phyloP scores from a whole-genome alignment of 2,113 vertebrate genomes.

The Apistogramma diplotaenia region DNA sequence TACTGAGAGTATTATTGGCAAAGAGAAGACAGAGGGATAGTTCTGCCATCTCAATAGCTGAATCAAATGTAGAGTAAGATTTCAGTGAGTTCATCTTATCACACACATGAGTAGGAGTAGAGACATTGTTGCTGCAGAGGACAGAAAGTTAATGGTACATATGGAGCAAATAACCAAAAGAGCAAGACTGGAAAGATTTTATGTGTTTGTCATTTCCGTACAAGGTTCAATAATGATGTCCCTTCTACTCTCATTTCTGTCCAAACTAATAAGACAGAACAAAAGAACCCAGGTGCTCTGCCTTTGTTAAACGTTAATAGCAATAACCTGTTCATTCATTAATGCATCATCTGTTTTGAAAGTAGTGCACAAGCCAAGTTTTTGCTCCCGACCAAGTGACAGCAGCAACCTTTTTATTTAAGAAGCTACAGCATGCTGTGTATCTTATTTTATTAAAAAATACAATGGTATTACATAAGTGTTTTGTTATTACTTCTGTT shows the following conservation, averaged over 20 bases:
- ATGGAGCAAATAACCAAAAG: background rate
- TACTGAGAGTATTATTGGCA: background rate
- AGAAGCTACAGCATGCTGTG: background rate
- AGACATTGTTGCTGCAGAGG: background rate
- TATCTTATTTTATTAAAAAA: background rate
- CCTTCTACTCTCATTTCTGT: background rate
- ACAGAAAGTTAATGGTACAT: background rate
- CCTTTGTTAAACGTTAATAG: background rate
- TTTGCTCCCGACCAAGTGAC: background rate
- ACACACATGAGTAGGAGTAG: background rate
- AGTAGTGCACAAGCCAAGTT: background rate
- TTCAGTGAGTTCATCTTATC: background rate
- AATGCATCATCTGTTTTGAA: background rate
- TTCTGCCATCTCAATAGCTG: background rate
- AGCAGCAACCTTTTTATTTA: background rate
- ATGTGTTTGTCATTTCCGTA: background rate
- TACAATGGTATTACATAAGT: rapidly evolving
- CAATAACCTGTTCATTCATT: background rate
- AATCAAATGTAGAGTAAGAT: background rate
- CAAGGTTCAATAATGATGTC: background rate
- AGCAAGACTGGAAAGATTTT: background rate
- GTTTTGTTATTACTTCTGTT: background rate
- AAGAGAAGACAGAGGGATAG: background rate
- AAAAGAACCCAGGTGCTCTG: background rate
- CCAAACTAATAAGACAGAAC: background rate